Base-by-base conservation (phyloP, 2,888 invertebrate species). In the Coleophora deauratella region DNA sequence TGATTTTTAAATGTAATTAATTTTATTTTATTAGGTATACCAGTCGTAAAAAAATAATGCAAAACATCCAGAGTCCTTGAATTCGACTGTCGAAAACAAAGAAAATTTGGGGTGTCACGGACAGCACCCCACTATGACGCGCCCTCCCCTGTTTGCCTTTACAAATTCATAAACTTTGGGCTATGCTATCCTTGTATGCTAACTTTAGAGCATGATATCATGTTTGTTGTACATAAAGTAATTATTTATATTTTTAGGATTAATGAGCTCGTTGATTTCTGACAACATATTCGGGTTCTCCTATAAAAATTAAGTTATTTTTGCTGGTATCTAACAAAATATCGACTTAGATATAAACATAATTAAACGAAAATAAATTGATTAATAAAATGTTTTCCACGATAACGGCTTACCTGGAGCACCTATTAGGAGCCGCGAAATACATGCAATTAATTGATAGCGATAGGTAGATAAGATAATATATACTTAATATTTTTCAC, bases 401-500 rank as follows among this genome's bases (percentile, higher is more conserved):
- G 69, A 69, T 70, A 71, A 60, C 45, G 37, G 9, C 49, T 63
- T 75, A 78, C 75, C 78, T 65, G 40, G 44, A 66, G 55, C 56
- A 21, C 21, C 21, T 21, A 51, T 41, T 45, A 43, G 54, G 50
- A 50, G 48, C 50, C 49, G 52, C 11, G 35, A 31, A 40, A 35
- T 35, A 35, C 30, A 21, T 39, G 40, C 35, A 40, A 40, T 40
- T 40, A 27, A 38, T 27, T 28, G 32, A 43, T 34, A 37, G 30
- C 34, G 32, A 66, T 67, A 64, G 63, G 46, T 49, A 59, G 69
- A 66, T 73, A 70, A 65, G 57, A 58, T 54, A 53, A 47, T 49
- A 50, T 50, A 50, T 56, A 55, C 52, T 64, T 63, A 47, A 65
- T 50, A 50, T 56, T 55, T 53, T 64, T 63, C 48, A 65, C 65